phyloP scores from a whole-genome alignment of 2,113 vertebrate species.

The Nipponia nippon region DNA sequence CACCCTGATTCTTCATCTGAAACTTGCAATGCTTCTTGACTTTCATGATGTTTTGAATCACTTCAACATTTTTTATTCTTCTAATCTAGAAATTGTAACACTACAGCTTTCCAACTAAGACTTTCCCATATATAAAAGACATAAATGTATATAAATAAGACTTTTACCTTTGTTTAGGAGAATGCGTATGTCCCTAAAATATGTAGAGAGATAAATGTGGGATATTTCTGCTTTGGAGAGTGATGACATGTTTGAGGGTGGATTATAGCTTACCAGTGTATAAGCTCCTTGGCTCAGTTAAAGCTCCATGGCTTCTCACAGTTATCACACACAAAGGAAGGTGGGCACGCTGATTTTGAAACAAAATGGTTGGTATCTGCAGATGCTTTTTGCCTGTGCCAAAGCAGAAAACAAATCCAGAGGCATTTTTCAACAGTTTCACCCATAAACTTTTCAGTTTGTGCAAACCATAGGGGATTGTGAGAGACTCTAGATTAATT shows the following conservation, averaged over 20 bases:
- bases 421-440: background rate
- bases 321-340: background rate
- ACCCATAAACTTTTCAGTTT: conserved; percentile 1
- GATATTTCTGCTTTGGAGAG: background rate
- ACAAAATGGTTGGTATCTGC: background rate
- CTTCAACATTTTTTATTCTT: background rate
- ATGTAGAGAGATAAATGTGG: background rate
- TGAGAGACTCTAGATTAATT: conserved; percentile 11
- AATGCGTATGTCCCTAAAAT: background rate
- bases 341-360: background rate
- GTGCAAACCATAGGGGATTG: background rate
- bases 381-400: background rate
- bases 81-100: background rate
- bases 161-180: background rate
- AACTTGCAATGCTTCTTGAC: background rate
- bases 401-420: background rate
- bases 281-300: background rate
- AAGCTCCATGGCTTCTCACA: accelerated
- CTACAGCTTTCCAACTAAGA: background rate
- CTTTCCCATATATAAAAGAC: background rate
- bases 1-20: background rate
- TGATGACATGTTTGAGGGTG: background rate
- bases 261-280: background rate
- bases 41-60: background rate
- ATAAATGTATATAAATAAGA: background rate